These are phyloP conservation scores for Eonycteris spelaea DNA, from an alignment of 2,113 vertebrate genomes.

Conservation along the genomic window DNA sequence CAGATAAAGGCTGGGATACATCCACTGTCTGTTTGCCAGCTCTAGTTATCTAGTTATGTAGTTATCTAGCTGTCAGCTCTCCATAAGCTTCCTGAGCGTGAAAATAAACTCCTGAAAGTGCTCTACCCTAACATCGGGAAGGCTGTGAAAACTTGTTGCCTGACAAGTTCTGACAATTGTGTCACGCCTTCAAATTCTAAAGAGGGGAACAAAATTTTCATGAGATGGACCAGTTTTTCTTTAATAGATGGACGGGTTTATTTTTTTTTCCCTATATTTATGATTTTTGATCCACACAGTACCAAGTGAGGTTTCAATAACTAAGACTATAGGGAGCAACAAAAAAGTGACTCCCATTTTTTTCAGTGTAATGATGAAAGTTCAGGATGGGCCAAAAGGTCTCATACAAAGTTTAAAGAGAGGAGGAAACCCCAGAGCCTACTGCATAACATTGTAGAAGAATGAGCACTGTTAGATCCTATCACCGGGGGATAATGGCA, in stretches of 20 bases:
- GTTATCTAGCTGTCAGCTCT: no score
- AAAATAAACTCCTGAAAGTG: neutral
- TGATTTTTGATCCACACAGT: neutral
- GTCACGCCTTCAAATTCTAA: neutral
- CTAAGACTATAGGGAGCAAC: neutral
- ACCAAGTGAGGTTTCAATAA: neutral
- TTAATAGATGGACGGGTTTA: neutral
- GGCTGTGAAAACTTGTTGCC: neutral
- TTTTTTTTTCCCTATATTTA: neutral
- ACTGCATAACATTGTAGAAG: neutral
- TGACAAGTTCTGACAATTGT: neutral
- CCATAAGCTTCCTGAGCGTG: neutral
- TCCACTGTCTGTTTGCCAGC: neutral
- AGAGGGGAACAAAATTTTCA: neutral
- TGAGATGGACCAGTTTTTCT: neutral
- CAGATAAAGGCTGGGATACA: neutral
- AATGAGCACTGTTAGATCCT: neutral
- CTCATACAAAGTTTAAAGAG: neutral
- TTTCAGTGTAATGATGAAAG: neutral
- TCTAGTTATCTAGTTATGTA: neutral
- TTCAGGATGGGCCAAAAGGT: neutral
- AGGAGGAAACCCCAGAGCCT: neutral
- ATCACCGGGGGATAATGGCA: accelerated
- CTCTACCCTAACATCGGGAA: neutral
- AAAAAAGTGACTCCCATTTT: neutral